Conservation (phyloP, 2,113 vertebrate species). For the Amblyopsis rosae region DNA sequence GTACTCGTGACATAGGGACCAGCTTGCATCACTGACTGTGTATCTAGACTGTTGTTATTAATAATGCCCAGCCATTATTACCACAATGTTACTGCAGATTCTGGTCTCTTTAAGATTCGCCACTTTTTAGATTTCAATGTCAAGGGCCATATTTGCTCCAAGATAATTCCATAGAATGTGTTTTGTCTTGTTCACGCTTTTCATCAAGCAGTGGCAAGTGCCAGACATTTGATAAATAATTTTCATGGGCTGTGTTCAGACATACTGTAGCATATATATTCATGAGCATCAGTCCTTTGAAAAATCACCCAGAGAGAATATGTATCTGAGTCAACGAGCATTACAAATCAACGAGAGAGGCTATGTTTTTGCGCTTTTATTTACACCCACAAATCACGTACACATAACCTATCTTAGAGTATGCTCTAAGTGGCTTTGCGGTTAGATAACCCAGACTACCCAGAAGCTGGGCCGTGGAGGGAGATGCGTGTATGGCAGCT, state of each 20-base stretch:
- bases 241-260: neutral
- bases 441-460: conserved; percentile 43
- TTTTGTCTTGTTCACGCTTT: neutral
- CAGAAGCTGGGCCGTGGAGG: conserved; percentile 57
- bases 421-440: conserved; percentile 25
- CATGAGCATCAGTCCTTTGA: neutral
- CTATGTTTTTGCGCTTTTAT: neutral
- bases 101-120: neutral
- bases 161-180: neutral
- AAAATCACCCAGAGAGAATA: neutral
- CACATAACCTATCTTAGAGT: neutral
- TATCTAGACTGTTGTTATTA: neutral
- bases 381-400: neutral
- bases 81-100: neutral
- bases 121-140: neutral
- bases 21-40: neutral
- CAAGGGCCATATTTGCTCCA: neutral
- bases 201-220: neutral
- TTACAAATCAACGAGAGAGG: neutral
- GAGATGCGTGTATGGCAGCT: conserved; percentile 67
- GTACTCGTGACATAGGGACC: neutral
- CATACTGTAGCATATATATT: neutral
- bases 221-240: conserved; percentile 1
- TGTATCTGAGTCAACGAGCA: neutral
- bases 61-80: neutral